Evolutionary conservation across 2,797 vertebrate species (phyloP).

Genomic region (Eulemur rubriventer): DNA sequence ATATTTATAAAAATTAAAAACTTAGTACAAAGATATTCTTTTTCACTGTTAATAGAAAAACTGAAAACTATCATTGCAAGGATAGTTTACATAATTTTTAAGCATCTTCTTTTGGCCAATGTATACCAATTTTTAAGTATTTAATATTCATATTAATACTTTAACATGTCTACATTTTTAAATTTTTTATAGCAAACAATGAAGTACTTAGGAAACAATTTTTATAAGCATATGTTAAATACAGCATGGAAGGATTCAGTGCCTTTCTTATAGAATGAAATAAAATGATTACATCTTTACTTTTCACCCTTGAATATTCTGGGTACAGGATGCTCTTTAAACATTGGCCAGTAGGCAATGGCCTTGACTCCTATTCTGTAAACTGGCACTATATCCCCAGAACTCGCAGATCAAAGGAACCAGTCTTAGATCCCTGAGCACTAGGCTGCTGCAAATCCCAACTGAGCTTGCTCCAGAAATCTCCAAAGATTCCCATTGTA

Average conservation of each 20-base stretch:
- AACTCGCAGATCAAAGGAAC: neutral
- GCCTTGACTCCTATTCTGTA: neutral
- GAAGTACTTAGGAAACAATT: neutral
- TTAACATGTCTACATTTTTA: neutral
- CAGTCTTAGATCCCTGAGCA: neutral
- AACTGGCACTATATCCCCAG: neutral
- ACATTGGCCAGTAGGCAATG: neutral
- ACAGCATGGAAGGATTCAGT: neutral
- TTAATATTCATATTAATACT: neutral
- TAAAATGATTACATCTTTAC: neutral
- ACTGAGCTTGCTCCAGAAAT: neutral
- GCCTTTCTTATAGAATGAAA: neutral
- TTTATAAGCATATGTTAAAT: neutral
- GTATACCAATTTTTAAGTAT: neutral
- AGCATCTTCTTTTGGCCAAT: neutral
- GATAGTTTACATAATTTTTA: neutral
- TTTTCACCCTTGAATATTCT: neutral
- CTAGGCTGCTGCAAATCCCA: neutral
- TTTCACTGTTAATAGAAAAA: neutral
- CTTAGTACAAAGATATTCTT: neutral
- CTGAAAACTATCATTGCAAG: neutral
- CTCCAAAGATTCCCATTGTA: neutral
- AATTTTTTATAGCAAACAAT: neutral
- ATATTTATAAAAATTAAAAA: slow-evolving; percentile 15
- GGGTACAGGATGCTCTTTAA: neutral